phyloP scores from a whole-genome alignment of 2,113 vertebrate genomes.

The Microcebus griseorufus region DNA sequence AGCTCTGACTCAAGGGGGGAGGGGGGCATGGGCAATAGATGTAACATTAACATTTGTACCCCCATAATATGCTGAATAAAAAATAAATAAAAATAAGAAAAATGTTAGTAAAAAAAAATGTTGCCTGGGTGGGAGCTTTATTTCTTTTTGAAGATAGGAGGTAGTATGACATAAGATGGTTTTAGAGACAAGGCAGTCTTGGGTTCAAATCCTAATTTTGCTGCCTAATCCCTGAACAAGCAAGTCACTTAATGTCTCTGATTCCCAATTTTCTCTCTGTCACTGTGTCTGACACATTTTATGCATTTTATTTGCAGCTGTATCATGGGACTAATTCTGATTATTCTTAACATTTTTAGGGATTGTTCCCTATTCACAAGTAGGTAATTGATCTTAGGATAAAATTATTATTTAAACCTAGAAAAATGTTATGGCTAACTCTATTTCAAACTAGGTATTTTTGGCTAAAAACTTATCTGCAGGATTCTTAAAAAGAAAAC shows the following conservation, averaged over 20 bases:
- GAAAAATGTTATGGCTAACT: conserved; percentile 25
- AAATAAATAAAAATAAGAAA: too few relatives aligned
- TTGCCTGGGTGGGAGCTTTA: not conserved
- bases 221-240: not conserved
- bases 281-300: not conserved
- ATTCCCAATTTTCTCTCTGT: not conserved
- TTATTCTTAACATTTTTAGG: conserved; percentile 20
- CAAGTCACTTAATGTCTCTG: not conserved
- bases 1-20: too few relatives aligned
- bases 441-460: not conserved
- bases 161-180: not conserved
- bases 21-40: too few relatives aligned
- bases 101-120: not conserved
- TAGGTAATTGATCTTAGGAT: not conserved
- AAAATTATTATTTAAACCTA: conserved; percentile 11
- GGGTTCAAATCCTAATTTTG: conserved; percentile 14
- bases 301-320: not conserved
- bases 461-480: not conserved
- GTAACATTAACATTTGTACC: too few relatives aligned
- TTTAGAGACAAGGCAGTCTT: conserved; percentile 13
- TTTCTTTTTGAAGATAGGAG: not conserved
- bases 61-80: too few relatives aligned
- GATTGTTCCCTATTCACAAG: conserved; percentile 2
- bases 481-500: conserved; percentile 37
- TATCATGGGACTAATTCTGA: conserved; percentile 45